Percentiles rank a stretch among this genome's conserved stretches.
Conservation (phyloP, 2,888 invertebrate genomes). For the Tenthredo notha region DNA sequence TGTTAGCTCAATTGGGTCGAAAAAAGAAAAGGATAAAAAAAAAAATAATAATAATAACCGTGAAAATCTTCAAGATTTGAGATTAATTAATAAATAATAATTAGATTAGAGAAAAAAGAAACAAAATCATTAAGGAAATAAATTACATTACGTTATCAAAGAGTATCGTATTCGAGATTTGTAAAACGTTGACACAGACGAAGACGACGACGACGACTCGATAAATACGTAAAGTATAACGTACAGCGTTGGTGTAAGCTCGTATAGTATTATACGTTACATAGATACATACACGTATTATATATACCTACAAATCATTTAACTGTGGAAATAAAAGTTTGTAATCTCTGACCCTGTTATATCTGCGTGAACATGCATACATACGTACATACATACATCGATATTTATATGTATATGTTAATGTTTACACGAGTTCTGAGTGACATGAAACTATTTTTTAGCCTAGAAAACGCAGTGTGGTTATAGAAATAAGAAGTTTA, state of each 20-base stretch:
- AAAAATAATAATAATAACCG: too few relatives aligned
- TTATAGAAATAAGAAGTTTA: background rate
- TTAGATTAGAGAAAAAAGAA: background rate
- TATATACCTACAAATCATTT: slow-evolving; percentile 42
- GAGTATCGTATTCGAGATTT: slow-evolving; percentile 8
- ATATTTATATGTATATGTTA: background rate
- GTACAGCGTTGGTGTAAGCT: background rate
- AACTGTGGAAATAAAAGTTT: slow-evolving; percentile 43
- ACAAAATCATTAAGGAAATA: background rate
- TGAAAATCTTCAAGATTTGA: too few relatives aligned
- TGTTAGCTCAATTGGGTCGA: background rate
- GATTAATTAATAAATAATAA: too few relatives aligned
- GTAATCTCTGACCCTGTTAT: slow-evolving; percentile 48
- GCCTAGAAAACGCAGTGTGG: slow-evolving; percentile 21
- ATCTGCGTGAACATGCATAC: background rate
- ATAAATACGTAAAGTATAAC: background rate
- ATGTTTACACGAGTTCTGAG: slow-evolving; percentile 33
- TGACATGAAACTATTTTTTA: slow-evolving; percentile 35
- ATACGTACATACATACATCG: background rate
- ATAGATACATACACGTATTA: background rate
- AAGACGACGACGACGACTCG: background rate
- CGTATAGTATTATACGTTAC: background rate
- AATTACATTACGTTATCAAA: background rate
- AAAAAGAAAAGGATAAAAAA: background rate
- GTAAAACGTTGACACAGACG: background rate